Conservation (phyloP, 2,888 invertebrate genomes). For the Tolmerus cingulatus region DNA sequence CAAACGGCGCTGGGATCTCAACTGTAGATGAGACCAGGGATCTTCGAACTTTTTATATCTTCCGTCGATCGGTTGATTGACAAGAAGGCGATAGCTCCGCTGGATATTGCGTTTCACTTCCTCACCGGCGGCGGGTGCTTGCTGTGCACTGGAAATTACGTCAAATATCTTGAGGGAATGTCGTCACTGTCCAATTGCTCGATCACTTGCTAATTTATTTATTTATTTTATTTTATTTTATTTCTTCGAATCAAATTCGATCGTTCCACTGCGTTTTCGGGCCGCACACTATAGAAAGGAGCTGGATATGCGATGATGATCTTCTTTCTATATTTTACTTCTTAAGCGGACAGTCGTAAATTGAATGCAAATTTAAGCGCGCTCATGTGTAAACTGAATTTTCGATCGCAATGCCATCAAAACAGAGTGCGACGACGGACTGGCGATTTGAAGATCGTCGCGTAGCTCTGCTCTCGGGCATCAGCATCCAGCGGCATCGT, state of each 20-base stretch:
- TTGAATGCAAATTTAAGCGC: constrained; percentile 45
- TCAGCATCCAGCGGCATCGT: not conserved
- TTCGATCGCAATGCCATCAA: constrained; percentile 33
- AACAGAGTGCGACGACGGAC: constrained; percentile 21
- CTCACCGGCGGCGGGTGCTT: not conserved
- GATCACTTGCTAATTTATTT: not conserved
- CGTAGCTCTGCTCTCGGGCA: not conserved
- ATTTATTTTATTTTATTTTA: too few relatives aligned
- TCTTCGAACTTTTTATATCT: constrained; percentile 48
- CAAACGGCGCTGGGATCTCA: constrained; percentile 36
- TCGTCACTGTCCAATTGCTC: not conserved
- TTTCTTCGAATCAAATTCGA: not conserved
- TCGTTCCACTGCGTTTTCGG: not conserved
- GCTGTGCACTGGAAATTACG: constrained; percentile 18
- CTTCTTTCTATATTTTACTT: constrained; percentile 11
- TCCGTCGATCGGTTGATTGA: constrained; percentile 22
- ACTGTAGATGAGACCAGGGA: constrained; percentile 42
- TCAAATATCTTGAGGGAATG: not conserved
- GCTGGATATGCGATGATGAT: not conserved
- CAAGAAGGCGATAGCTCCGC: constrained; percentile 27
- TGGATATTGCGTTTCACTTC: constrained; percentile 44
- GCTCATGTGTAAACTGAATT: constrained; percentile 43
- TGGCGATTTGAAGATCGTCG: constrained; percentile 15
- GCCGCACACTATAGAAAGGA: not conserved
- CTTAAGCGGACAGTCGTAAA: not conserved